Evolutionary conservation across 2,797 vertebrate species (phyloP).

Genomic region (Sylvilagus floridanus): DNA sequence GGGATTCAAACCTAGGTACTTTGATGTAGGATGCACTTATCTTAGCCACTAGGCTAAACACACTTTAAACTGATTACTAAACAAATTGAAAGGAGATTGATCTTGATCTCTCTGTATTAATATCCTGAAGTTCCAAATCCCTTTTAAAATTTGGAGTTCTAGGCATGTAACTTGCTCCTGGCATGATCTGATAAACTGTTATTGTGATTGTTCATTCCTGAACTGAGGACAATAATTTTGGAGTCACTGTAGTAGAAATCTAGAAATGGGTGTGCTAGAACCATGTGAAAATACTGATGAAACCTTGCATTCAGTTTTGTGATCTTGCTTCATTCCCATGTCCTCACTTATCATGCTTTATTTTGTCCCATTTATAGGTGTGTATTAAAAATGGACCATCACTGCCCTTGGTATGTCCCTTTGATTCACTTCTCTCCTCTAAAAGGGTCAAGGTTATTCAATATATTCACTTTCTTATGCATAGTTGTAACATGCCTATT

Average conservation of each 20-base stretch:
- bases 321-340: conserved; percentile 24
- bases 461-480: conserved; percentile 24
- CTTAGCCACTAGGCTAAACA: no score
- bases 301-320: conserved; percentile 50
- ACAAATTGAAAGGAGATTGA: conserved; percentile 4
- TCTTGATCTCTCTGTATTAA: neutral
- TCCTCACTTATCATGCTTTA: conserved; percentile 16
- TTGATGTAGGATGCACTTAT: no score
- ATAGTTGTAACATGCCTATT: conserved; percentile 47
- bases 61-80: neutral
- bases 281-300: conserved; percentile 53
- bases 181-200: conserved; percentile 8
- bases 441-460: conserved; percentile 54
- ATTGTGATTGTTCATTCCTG: neutral
- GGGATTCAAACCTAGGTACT: no score
- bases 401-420: conserved; percentile 96
- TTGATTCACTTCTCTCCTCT: conserved; percentile 57
- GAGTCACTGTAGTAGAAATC: conserved; percentile 32
- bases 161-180: conserved; percentile 8
- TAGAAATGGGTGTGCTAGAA: conserved; percentile 23
- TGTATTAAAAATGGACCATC: conserved; percentile 99
- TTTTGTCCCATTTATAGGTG: conserved; percentile 89
- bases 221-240: conserved; percentile 35
- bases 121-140: neutral
- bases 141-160: conserved; percentile 47